phyloP scores from a whole-genome alignment of 1,140 invertebrate species.

The Helicoverpa armigera region DNA sequence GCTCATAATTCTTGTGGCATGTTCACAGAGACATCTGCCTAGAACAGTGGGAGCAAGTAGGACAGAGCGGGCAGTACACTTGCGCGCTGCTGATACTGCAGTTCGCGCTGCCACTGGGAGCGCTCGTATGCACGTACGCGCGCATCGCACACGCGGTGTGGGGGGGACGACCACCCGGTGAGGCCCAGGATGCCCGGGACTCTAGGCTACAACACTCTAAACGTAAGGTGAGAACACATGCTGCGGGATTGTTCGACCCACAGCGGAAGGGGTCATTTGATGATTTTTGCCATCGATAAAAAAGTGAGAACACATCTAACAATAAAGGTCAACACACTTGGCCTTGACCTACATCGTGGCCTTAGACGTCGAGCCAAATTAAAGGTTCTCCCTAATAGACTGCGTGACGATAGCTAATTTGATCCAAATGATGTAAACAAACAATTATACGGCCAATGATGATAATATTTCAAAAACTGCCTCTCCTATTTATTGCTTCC shows the following conservation, averaged over 20 bases:
- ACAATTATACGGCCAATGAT: too few species aligned
- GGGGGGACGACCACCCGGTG: constrained; percentile 94
- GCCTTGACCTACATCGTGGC: too few species aligned
- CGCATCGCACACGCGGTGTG: constrained; percentile 95
- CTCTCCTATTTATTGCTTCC: too few species aligned
- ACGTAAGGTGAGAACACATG: constrained; percentile 90
- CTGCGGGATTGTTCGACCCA: too few species aligned
- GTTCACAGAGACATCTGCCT: constrained; percentile 88
- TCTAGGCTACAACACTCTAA: constrained; percentile 94
- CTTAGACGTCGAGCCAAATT: too few species aligned
- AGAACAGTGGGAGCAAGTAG: constrained; percentile 88
- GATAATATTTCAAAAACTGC: too few species aligned
- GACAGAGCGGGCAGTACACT: constrained; percentile 90
- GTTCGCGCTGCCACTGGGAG: constrained; percentile 93
- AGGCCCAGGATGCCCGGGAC: constrained; percentile 93
- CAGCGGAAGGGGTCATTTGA: too few species aligned
- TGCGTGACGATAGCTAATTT: too few species aligned
- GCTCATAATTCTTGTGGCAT: not conserved
- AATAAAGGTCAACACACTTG: too few species aligned
- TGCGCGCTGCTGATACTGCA: constrained; percentile 93
- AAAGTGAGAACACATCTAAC: constrained; percentile 86
- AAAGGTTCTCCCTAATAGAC: too few species aligned
- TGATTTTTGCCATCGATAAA: too few species aligned
- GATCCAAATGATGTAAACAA: too few species aligned
- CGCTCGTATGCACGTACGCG: constrained; percentile 95